Evolutionary conservation across 2,888 invertebrate genomes (phyloP).

Genomic region (Erebia epiphron): DNA sequence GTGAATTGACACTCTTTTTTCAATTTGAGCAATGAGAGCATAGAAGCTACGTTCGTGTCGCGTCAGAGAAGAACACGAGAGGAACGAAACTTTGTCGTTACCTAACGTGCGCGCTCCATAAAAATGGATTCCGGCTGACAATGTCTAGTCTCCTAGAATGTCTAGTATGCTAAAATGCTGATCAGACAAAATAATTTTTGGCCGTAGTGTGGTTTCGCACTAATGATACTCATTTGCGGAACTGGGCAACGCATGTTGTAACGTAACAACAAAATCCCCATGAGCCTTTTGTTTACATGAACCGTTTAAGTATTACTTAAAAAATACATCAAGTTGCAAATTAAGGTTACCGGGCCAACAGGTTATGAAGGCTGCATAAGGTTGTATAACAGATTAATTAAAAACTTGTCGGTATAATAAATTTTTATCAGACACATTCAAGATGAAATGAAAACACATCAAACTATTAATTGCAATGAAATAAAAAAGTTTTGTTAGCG

Average conservation of each 20-base stretch:
- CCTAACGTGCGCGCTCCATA: too few relatives aligned
- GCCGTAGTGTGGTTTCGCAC: too few relatives aligned
- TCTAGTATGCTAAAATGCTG: too few relatives aligned
- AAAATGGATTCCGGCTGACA: too few relatives aligned
- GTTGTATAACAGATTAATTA: slow-evolving; percentile 38
- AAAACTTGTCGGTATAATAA: slow-evolving; percentile 19
- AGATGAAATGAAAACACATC: slow-evolving; percentile 1
- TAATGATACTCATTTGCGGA: slow-evolving; percentile 12
- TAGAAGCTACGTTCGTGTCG: too few relatives aligned
- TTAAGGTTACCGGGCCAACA: slow-evolving; percentile 46
- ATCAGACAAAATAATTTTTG: too few relatives aligned
- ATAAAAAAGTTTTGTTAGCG: not conserved
- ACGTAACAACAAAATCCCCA: slow-evolving; percentile 30
- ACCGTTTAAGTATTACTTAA: slow-evolving; percentile 31
- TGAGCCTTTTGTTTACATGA: slow-evolving; percentile 32
- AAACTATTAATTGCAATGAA: not conserved
- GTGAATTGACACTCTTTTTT: too few relatives aligned
- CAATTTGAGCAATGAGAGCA: too few relatives aligned
- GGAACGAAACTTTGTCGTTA: too few relatives aligned
- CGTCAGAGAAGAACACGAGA: too few relatives aligned
- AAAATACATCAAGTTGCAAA: slow-evolving; percentile 36
- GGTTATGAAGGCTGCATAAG: slow-evolving; percentile 40
- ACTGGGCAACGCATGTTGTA: slow-evolving; percentile 25
- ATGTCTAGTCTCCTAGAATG: too few relatives aligned
- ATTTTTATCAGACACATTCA: slow-evolving; percentile 18